Percentiles rank a stretch among this genome's conserved stretches.
Evolutionary conservation across 2,113 vertebrate species (phyloP).

Genomic region (Zosterops japonicus): DNA sequence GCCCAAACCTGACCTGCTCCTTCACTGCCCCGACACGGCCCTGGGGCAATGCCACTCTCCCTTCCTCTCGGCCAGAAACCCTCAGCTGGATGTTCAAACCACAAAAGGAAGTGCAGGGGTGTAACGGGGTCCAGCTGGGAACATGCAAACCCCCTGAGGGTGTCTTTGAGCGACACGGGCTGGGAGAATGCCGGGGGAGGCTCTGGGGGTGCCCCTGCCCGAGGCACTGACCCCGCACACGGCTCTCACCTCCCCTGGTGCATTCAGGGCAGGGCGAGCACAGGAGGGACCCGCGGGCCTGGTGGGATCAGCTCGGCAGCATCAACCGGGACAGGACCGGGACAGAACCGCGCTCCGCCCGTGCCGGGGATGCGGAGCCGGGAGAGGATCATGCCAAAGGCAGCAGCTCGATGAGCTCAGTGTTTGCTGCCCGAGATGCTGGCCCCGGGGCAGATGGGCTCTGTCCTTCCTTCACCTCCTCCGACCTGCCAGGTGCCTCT

Average conservation of each 20-base stretch:
- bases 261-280: not conserved
- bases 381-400: not conserved
- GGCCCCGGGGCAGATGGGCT: not conserved
- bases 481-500: not conserved
- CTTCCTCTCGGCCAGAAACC: not conserved
- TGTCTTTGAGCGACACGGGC: rapidly evolving
- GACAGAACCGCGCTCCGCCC: not conserved
- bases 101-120: not conserved
- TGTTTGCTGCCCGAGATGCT: not conserved
- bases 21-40: rapidly evolving
- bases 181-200: not conserved
- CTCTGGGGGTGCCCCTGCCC: rapidly evolving
- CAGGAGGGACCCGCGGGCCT: rapidly evolving
- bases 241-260: not conserved
- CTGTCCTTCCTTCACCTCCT: not conserved
- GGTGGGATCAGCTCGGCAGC: not conserved
- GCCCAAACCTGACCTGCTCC: not conserved
- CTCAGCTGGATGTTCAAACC: not conserved
- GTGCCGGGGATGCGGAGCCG: not conserved
- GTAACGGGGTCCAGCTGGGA: not conserved
- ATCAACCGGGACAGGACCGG: not conserved
- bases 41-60: not conserved
- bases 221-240: rapidly evolving
- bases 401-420: not conserved
- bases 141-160: not conserved